Percentiles rank a stretch among this genome's conserved stretches.
Evolutionary conservation across 2,113 vertebrate genomes (phyloP).

Genomic region (Peromyscus leucopus): DNA sequence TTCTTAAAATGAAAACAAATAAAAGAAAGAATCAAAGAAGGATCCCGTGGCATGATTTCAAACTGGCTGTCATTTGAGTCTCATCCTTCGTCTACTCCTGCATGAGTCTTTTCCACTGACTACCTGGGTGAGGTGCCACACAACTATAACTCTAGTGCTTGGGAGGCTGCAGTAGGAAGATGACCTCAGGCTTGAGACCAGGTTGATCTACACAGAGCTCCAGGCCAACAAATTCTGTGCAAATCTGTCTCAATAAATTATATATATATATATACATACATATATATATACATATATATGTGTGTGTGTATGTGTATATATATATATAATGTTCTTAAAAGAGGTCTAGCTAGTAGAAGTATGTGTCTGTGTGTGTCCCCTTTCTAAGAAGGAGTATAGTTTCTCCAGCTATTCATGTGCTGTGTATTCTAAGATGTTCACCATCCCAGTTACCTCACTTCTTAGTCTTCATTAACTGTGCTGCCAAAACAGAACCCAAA

Average conservation of each 20-base stretch:
- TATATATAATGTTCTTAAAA: background rate
- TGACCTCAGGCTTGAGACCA: background rate
- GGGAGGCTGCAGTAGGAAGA: background rate
- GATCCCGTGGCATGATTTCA: background rate
- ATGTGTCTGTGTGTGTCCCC: background rate
- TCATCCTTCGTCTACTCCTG: background rate
- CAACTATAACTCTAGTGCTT: background rate
- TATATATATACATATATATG: too few species aligned
- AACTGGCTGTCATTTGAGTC: background rate
- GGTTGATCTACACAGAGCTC: background rate
- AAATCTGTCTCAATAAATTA: background rate
- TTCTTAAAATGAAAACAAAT: slow-evolving; percentile 6
- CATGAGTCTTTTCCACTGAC: background rate
- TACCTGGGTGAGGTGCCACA: background rate
- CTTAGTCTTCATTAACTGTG: background rate
- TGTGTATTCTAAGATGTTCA: background rate
- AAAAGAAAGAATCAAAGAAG: background rate
- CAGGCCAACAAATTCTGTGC: background rate
- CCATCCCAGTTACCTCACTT: background rate
- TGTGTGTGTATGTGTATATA: too few species aligned
- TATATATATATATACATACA: too few species aligned
- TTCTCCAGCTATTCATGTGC: background rate
- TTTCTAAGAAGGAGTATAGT: background rate
- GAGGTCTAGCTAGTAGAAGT: background rate
- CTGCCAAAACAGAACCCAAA: background rate